Base-by-base conservation (phyloP, 2,888 invertebrate species). In the Mechanitis messenoides region DNA sequence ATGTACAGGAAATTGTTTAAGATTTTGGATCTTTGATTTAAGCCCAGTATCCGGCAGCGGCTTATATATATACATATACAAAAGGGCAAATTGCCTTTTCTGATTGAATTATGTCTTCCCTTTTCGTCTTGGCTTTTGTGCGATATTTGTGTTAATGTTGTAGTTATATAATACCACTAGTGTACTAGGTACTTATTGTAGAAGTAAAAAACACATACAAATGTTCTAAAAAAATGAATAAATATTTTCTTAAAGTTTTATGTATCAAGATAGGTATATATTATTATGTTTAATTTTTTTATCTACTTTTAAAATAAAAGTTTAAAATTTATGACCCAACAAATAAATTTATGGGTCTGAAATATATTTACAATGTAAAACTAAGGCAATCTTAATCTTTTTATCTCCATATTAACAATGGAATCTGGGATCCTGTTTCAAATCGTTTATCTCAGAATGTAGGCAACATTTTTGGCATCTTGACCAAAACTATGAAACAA, bases 101-200 rank as follows among this genome's bases (percentile, higher is more conserved):
- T 85, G 84, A 89, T 87, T 87, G 87, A 89, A 87, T 86, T 84
- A 86, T 84, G 79, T 76, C 77, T 81, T 80, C 76, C 78, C 77
- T 79, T 76, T 74, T 70, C 79, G 79, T 77, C 72, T 72, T 72
- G 74, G 73, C 75, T 80, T 80, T 81, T 80, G 77, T 72, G 70
- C 69, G 72, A 74, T 78, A 80, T 82, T 83, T 81, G 80, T 80
- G 70, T 72, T 70, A 71, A 72, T 68, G 67, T 71, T 66, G 65
- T 66, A 60, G 45, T 62, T 62, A 62, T 56, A 62, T 45, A 55
- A 42, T 42, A 7, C n/a, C 0, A 47, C 28, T 47, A 20, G 20
- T 20, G 20, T 20, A 47, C n/a, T 12, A 46, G 20, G 4, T 46
- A 5, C 46, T 20, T 20, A 20, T 20, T 5, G 46, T 20, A 46